Evolutionary conservation across 2,797 vertebrate genomes (phyloP).

Genomic region (Macropodus opercularis): DNA sequence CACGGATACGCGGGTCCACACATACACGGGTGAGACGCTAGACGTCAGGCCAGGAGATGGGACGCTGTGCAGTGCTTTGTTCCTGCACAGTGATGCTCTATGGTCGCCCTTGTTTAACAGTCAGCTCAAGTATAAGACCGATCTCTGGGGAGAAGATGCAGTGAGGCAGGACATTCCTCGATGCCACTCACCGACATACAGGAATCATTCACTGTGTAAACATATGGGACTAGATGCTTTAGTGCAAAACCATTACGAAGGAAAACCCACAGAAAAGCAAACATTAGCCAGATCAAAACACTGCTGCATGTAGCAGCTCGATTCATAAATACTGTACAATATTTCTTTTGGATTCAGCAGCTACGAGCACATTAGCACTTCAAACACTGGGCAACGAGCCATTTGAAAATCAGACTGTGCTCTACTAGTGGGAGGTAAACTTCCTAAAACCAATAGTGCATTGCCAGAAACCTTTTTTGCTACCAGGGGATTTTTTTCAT

Average conservation of each 20-base stretch:
- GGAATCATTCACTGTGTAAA: constrained; percentile 30
- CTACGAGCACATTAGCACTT: constrained; percentile 16
- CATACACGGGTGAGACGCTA: constrained; percentile 23
- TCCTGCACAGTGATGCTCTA: constrained; percentile 71
- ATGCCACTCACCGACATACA: constrained; percentile 62
- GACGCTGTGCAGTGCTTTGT: constrained; percentile 72
- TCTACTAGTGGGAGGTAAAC: constrained; percentile 11
- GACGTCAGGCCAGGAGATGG: constrained; percentile 74
- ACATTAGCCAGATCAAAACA: background rate
- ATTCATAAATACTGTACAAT: constrained; percentile 18
- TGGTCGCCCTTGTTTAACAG: constrained; percentile 79
- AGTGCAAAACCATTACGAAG: constrained; percentile 5
- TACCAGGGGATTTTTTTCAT: background rate
- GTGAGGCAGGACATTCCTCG: constrained; percentile 60
- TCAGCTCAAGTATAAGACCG: constrained; percentile 70
- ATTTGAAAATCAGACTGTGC: constrained; percentile 4
- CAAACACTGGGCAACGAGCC: constrained; percentile 17
- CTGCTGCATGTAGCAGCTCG: background rate
- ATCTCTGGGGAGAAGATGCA: constrained; percentile 63
- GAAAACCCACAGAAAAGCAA: background rate
- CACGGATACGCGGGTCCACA: constrained; percentile 41
- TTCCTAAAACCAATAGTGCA: constrained; percentile 1
- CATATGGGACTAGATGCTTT: background rate
- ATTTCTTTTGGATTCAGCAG: constrained; percentile 7
- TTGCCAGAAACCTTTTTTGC: background rate